phyloP scores from a whole-genome alignment of 2,113 vertebrate species.

The Leucoraja erinaceus region DNA sequence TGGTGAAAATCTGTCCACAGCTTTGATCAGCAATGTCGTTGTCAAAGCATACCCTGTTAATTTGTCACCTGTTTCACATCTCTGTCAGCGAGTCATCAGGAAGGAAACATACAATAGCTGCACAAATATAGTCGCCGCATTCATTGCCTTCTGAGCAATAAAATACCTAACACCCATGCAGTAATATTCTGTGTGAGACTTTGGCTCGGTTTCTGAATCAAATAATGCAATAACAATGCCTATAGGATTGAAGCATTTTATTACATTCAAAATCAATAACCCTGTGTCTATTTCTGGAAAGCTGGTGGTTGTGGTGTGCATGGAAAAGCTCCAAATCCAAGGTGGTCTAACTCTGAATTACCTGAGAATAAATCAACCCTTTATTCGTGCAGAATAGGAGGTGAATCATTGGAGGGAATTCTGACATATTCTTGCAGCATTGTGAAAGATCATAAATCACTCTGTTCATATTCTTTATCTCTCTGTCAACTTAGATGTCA shows the following conservation, averaged over 20 bases:
- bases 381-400: neutral
- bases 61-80: neutral
- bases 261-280: neutral
- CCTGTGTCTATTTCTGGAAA: neutral
- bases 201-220: neutral
- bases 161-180: neutral
- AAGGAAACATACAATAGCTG: neutral
- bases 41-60: too few relatives aligned
- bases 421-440: neutral
- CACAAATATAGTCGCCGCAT: neutral
- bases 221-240: neutral
- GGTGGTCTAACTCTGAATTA: neutral
- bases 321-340: neutral
- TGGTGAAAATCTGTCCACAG: neutral
- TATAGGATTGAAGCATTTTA: neutral
- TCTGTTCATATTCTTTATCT: constrained; percentile 35
- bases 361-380: constrained; percentile 13
- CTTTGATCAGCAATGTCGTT: neutral
- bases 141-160: neutral
- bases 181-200: neutral
- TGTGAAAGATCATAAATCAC: constrained; percentile 36
- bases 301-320: neutral
- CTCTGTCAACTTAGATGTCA: constrained; percentile 16
- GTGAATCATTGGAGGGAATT: constrained; percentile 12
- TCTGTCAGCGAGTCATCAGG: neutral